A percentile compares a stretch with the other conserved stretches of the same genome.
Evolutionary conservation across 1,140 invertebrate species (phyloP).

Genomic region (Drosophila jambulina): DNA sequence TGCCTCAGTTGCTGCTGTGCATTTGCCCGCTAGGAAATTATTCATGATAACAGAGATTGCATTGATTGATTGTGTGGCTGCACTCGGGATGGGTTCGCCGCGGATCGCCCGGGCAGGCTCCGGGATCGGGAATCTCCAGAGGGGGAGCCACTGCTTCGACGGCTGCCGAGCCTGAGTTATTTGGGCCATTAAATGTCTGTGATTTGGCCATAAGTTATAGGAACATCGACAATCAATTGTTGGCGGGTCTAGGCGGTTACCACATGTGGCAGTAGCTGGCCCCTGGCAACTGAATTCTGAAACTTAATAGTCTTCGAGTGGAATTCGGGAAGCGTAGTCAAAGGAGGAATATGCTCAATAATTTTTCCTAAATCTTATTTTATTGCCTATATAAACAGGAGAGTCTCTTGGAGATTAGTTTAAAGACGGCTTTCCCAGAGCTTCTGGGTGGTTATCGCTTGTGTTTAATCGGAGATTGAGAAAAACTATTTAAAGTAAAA

Average conservation of each 20-base stretch:
- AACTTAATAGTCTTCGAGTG: conserved; percentile 37
- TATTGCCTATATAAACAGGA: neutral
- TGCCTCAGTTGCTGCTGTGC: conserved; percentile 37
- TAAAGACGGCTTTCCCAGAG: neutral
- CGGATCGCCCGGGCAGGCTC: conserved; percentile 21
- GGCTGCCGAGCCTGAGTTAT: conserved; percentile 66
- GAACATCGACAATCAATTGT: conserved; percentile 71
- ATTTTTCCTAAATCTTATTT: neutral
- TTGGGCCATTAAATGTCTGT: conserved; percentile 77
- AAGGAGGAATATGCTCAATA: neutral
- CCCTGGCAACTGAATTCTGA: conserved; percentile 43
- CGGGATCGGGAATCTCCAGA: conserved; percentile 2
- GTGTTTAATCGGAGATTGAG: neutral
- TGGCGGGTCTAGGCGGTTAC: conserved; percentile 51
- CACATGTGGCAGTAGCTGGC: conserved; percentile 52
- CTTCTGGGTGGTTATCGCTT: neutral
- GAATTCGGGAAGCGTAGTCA: conserved; percentile 22
- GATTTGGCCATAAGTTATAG: conserved; percentile 76
- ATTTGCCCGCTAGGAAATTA: conserved; percentile 79
- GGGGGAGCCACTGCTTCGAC: conserved; percentile 36
- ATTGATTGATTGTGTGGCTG: conserved; percentile 77
- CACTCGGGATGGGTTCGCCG: conserved; percentile 47
- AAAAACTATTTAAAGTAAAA: neutral
- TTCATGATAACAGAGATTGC: conserved; percentile 82
- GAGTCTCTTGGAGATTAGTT: neutral